A percentile compares a stretch with the other conserved stretches of the same genome.
These are phyloP conservation scores for Sus scrofa DNA, from an alignment of 2,113 vertebrate species.

Conservation along the genomic window DNA sequence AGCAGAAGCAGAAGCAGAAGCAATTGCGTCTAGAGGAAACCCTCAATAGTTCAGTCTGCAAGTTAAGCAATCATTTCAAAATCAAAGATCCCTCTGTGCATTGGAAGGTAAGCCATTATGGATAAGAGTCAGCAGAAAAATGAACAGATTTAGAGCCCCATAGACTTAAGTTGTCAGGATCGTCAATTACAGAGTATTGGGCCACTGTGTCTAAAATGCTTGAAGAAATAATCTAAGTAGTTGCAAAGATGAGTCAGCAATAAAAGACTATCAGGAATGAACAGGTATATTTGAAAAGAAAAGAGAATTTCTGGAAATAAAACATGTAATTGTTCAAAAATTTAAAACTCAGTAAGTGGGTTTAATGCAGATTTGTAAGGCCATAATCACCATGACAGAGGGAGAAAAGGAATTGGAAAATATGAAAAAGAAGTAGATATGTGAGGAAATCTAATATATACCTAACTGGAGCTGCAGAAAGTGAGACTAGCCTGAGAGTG, in stretches of 20 bases:
- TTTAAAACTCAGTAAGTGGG: background rate
- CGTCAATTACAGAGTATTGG: background rate
- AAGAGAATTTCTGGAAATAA: background rate
- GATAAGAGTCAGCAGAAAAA: background rate
- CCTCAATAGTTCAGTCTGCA: background rate
- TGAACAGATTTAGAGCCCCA: background rate
- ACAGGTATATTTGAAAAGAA: background rate
- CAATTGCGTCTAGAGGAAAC: constrained; percentile 15
- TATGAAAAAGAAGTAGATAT: background rate
- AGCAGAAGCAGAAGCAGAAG: background rate
- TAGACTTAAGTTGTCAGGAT: background rate
- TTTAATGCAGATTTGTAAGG: background rate
- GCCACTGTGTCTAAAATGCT: background rate
- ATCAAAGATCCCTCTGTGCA: background rate
- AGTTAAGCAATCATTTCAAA: constrained; percentile 15
- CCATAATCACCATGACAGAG: background rate
- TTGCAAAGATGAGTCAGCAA: constrained; percentile 26
- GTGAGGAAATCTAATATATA: background rate
- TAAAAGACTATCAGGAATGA: background rate
- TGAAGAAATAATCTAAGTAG: constrained; percentile 21
- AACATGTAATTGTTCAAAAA: constrained; percentile 24
- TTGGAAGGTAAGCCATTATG: background rate
- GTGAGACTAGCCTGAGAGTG: background rate
- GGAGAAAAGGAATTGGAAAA: background rate
- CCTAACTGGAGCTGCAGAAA: background rate